Base-by-base conservation (phyloP, 1,140 invertebrate species). In the Orchestia grillus region DNA sequence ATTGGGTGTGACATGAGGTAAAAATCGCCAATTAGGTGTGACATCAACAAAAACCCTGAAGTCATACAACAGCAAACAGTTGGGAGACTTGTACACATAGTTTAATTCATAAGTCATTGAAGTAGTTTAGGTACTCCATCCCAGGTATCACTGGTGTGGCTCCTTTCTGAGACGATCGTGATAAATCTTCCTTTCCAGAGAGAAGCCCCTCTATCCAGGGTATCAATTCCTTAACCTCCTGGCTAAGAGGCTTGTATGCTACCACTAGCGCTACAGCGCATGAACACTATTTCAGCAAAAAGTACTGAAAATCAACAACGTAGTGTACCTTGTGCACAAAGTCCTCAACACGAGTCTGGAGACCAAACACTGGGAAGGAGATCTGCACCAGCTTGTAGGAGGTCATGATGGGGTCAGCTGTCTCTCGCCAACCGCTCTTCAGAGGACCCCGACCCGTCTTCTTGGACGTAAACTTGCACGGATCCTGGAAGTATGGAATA, bases 301-400 rank as follows among this genome's bases (percentile, higher is more conserved):
- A 96, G 44, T n/a, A n/a, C n/a, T n/a, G 45, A 91, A 96, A 95
- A 96, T 43, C 44, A 96, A 62, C 77, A 94, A 96, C 96, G 95
- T 77, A 36, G 62, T 97, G 97, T 98, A 99, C 98, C 97, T 98
- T 98, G 96, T 99, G 99, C 87, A 99, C 98, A 97, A 98, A 99
- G 95, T 99, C 98, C 97, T 99, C 99, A 0, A 99, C 98, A 97
- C 98, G 98, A 0, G 98, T 99, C 97, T 99, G 99, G 96, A 99
- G 97, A 0, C 99, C 99, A 98, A 99, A 99, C 0, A 99, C 98
- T 97, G 99, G 99, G 97, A 99, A 99, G 95, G 98, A 98, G 16
- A 98, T 98, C 97, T 98, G 98, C 0, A 99, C 99, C 87, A 98
- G 97, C 97, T 99, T 99, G 97, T 99, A 99, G 53, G 99, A 99